phyloP scores from a whole-genome alignment of 2,888 invertebrate genomes.

The Desoria tigrina region DNA sequence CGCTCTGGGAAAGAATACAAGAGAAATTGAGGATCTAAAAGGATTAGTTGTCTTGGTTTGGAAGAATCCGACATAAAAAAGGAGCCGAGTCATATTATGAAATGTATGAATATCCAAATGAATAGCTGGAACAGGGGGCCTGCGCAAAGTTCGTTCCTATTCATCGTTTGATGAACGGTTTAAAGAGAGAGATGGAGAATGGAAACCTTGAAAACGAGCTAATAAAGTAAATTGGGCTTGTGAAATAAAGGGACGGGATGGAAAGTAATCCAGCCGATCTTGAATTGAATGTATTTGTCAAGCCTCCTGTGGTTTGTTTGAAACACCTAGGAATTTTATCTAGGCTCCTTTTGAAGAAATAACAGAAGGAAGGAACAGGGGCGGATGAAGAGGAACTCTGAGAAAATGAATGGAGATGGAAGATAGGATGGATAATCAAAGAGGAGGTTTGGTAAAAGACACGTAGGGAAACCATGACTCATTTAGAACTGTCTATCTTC shows the following conservation, averaged over 20 bases:
- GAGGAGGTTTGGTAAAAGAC: conserved; percentile 6
- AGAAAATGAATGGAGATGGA: conserved; percentile 1
- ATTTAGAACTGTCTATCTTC: conserved; percentile 17
- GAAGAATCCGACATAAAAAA: no score
- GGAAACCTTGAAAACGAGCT: conserved; percentile 14
- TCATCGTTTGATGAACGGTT: no score
- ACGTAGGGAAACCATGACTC: conserved; percentile 12
- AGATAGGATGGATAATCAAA: not conserved
- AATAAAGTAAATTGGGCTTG: conserved; percentile 23
- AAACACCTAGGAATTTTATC: conserved; percentile 15
- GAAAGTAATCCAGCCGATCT: conserved; percentile 18
- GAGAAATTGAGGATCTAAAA: no score
- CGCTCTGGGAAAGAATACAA: no score
- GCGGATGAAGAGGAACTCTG: not conserved
- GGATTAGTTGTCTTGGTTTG: no score
- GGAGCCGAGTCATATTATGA: no score
- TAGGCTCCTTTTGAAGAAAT: conserved; percentile 1
- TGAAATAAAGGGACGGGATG: conserved; percentile 5
- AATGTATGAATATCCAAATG: no score
- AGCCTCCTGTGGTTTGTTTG: conserved; percentile 16
- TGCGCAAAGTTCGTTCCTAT: no score
- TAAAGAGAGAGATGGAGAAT: no score
- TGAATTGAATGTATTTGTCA: not conserved
- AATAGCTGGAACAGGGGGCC: no score
- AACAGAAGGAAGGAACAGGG: not conserved